Evolutionary conservation across 2,888 invertebrate genomes (phyloP).

Genomic region (Erebia epiphron): DNA sequence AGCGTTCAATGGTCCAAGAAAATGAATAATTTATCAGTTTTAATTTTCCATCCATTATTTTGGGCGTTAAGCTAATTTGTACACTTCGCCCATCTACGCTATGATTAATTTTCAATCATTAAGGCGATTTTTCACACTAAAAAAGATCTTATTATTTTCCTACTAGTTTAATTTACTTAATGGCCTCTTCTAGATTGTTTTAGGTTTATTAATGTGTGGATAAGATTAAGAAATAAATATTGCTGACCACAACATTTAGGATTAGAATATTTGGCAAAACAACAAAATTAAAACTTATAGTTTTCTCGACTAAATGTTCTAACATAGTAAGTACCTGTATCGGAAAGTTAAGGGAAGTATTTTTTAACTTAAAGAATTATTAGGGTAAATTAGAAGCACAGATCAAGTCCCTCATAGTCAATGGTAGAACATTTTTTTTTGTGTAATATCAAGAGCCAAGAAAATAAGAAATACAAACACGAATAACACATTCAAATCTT

Average conservation of each 20-base stretch:
- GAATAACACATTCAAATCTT: background rate
- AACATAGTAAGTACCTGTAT: no score
- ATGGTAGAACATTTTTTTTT: background rate
- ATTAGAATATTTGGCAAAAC: no score
- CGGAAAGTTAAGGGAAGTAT: no score
- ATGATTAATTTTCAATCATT: constrained; percentile 47
- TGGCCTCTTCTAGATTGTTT: constrained; percentile 17
- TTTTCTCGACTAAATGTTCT: no score
- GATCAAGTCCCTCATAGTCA: no score
- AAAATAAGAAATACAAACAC: background rate
- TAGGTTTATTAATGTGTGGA: constrained; percentile 24
- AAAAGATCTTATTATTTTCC: constrained; percentile 26
- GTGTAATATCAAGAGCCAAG: background rate
- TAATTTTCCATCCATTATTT: constrained; percentile 54
- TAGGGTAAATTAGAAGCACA: no score
- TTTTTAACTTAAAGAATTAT: no score
- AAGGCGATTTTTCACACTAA: constrained; percentile 30
- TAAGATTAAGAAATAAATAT: constrained; percentile 6
- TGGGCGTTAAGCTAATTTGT: constrained; percentile 52
- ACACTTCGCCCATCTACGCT: constrained; percentile 42
- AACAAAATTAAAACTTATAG: no score
- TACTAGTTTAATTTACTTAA: constrained; percentile 10
- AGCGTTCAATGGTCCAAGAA: constrained; percentile 33
- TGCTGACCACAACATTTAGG: background rate
- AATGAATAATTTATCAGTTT: constrained; percentile 53